Percentiles rank a stretch among this genome's conserved stretches.
phyloP scores from a whole-genome alignment of 2,888 invertebrate genomes.

The Octonoba sinensis region DNA sequence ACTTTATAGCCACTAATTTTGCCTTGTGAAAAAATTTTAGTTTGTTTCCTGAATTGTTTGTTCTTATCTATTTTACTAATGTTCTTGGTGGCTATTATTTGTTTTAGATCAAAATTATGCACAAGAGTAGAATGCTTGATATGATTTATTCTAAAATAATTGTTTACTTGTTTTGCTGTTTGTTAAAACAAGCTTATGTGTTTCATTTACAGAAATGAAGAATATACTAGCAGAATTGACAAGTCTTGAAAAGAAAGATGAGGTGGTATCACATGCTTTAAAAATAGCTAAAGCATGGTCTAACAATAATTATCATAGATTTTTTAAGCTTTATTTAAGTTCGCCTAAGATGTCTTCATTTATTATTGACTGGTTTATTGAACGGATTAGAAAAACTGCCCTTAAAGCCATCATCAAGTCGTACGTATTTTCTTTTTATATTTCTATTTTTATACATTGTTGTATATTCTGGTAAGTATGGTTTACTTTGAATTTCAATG shows the following conservation, averaged over 20 bases:
- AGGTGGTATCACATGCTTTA: constrained; percentile 87
- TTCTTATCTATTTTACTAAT: too few relatives aligned
- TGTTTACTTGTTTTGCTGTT: too few relatives aligned
- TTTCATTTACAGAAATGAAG: constrained; percentile 83
- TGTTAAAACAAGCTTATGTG: too few relatives aligned
- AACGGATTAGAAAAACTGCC: constrained; percentile 91
- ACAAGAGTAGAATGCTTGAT: too few relatives aligned
- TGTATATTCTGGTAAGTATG: constrained; percentile 34
- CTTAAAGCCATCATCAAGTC: constrained; percentile 94
- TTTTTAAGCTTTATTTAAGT: constrained; percentile 89
- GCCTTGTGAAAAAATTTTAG: too few relatives aligned
- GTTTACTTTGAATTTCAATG: constrained; percentile 21
- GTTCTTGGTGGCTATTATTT: too few relatives aligned
- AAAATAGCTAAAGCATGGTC: constrained; percentile 93
- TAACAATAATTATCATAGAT: constrained; percentile 89
- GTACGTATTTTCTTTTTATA: constrained; percentile 79
- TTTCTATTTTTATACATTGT: constrained; percentile 20
- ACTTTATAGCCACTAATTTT: too few relatives aligned
- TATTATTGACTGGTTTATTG: constrained; percentile 98
- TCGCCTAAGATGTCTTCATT: constrained; percentile 97
- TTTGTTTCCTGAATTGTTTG: too few relatives aligned
- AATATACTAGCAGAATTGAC: constrained; percentile 88
- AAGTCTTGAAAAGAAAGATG: constrained; percentile 82
- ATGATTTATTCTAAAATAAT: too few relatives aligned
- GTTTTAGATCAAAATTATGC: too few relatives aligned